Evolutionary conservation across 1,140 invertebrate species (phyloP), one percentile per base, ranked within the genome.

Genomic region (Aricia agestis): DNA sequence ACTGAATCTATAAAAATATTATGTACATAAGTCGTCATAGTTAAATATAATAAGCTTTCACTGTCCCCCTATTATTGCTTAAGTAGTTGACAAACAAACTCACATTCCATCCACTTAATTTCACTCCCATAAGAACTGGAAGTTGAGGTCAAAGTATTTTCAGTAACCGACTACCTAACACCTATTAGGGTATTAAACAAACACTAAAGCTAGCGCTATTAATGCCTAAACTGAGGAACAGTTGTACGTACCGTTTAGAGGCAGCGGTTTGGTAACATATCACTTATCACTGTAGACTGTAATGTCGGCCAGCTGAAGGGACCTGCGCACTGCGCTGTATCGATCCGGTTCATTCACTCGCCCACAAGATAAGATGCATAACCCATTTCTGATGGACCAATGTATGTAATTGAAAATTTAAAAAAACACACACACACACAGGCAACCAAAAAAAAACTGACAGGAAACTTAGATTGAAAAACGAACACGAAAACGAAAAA

Each of bases 291-390:
- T 76, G 66, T 78, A 74, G 79, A 77, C 85, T 83, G 81, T 87
- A 75, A 79, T 74, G 68, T 81, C 68, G 70, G 74, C 82, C 82
- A 68, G 77, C 72, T 68, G 77, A 76, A 52, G 45, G 45, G 77
- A 82, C 84, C 76, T 91, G 89, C 89, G 89, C 89, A 91, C 77
- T 84, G 78, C 74, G 89, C 82, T 84, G 69, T 85, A 91, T 91
- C 87, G 89, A 91, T 91, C 89, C 75, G 78, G 75, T 83, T 82
- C 85, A 87, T 88, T 88, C 88, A 90, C 81, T 81, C 78, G 83
- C 86, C 89, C 85, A 90, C 87, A 88, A 85, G 84, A 83, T 81
- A 52, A 15, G 45, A 52, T 52, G 13, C 45, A 52, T 52, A 52
- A 52, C 45, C 45, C 45, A 52, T 52, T 52, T 52, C 45, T 15